Evolutionary conservation across 2,113 vertebrate species (phyloP).

Genomic region (Peromyscus polionotus): DNA sequence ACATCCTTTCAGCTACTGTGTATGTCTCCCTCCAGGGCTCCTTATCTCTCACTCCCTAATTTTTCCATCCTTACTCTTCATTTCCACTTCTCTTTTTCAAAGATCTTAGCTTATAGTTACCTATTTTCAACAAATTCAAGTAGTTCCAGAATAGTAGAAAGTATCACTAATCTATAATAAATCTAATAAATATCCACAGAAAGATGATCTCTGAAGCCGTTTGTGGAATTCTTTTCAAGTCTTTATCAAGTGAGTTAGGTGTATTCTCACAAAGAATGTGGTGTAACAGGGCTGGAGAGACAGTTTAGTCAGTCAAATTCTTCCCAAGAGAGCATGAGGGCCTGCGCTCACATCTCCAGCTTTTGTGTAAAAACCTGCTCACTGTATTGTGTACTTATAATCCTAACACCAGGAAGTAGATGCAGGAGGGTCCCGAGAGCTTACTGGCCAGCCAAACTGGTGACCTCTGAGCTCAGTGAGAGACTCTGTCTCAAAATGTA

Average conservation of each 20-base stretch:
- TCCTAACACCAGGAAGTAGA: neutral
- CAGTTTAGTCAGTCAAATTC: too few relatives aligned
- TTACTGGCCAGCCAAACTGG: neutral
- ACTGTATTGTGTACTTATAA: neutral
- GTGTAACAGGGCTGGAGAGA: neutral
- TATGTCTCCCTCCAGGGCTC: neutral
- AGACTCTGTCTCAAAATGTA: neutral
- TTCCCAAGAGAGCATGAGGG: neutral
- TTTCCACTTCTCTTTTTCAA: neutral
- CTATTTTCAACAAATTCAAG: neutral
- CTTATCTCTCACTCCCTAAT: neutral
- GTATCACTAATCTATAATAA: neutral
- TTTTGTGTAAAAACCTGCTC: neutral
- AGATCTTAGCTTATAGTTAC: neutral
- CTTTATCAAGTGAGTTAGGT: neutral
- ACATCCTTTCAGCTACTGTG: neutral
- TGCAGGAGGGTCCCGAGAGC: neutral
- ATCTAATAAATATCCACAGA: neutral
- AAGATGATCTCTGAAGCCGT: neutral
- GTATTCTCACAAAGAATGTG: neutral
- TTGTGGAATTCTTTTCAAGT: slow-evolving; percentile 21
- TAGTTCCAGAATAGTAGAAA: neutral
- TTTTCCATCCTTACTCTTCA: neutral
- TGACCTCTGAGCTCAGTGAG: too few relatives aligned
- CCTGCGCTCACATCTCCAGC: neutral